A percentile compares a stretch with the other conserved stretches of the same genome.
phyloP scores from a whole-genome alignment of 2,797 vertebrate species.

The Phylloscopus collybita region DNA sequence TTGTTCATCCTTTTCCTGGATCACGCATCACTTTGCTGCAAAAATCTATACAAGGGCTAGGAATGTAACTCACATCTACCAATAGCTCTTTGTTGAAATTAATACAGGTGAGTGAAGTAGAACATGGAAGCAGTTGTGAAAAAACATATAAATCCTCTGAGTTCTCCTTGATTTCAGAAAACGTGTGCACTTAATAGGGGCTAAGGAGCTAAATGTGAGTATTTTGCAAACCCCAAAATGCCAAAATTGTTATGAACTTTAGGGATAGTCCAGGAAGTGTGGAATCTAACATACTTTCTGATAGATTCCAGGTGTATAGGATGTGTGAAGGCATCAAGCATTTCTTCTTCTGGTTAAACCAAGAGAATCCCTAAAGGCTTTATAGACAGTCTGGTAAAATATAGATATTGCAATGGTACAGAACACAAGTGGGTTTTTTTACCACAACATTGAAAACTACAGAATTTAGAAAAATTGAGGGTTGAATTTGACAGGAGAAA shows the following conservation, averaged over 20 bases:
- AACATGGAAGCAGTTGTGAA: not conserved
- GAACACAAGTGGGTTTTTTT: not conserved
- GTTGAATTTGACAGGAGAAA: not conserved
- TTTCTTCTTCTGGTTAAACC: not conserved
- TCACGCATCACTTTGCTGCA: not conserved
- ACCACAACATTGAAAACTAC: rapidly evolving
- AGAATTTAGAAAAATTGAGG: not conserved
- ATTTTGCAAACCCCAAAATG: not conserved
- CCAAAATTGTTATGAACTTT: not conserved
- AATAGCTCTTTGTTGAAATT: not conserved
- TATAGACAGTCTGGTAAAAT: not conserved
- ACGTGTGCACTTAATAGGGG: rapidly evolving
- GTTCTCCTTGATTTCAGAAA: not conserved
- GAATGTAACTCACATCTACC: not conserved
- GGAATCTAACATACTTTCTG: not conserved
- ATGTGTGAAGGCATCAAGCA: not conserved
- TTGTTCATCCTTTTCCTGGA: not conserved
- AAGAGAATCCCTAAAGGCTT: not conserved
- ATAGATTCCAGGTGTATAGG: not conserved
- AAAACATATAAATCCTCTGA: rapidly evolving
- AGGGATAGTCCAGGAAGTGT: not conserved
- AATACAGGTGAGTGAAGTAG: not conserved
- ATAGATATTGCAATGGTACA: not conserved
- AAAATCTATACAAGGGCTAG: not conserved
- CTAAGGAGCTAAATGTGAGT: not conserved